Base-by-base conservation (phyloP, 1,140 invertebrate species). In the Drosophila navojoa region DNA sequence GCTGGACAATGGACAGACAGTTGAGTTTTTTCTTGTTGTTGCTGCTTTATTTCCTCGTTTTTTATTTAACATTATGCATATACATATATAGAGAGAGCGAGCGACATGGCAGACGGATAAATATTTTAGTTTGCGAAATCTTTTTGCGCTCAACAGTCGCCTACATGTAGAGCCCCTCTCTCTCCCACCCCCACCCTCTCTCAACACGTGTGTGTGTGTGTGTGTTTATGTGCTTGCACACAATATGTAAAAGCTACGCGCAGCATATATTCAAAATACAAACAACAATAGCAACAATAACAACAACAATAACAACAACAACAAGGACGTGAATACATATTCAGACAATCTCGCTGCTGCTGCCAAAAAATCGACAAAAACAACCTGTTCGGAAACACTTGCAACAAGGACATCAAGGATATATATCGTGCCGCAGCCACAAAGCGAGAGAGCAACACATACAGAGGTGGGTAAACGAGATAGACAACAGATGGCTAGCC, bases 381-480 rank as follows among this genome's bases (percentile, higher is more conserved):
- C 89, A 90, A 90, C 89, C 89, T 90, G 89, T 91, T 90, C 84
- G 84, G 85, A 89, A 90, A 90, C 89, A 90, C 89, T 90, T 90
- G 89, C 89, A 90, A 70, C 81, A 90, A 90, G 84, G 84, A 87
- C 67, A 80, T 87, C 84, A 87, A 77, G 58, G 59, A 64, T 64
- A 70, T 63, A 74, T 70, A 60, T 67, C 25, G 29, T 58, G 70
- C 38, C 40, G 42, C 55, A 35, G 47, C 32, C 40, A 53, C 47
- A 58, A 29, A 49, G n/a, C 19, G 42, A 49, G 52, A 38, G 68
- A 27, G 54, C 57, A 32, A 69, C 16, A 68, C 16, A 59, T 59
- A 49, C 27, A 49, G 59, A 62, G 59, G 59, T 76, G 71, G 61
- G 67, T 44, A 63, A 66, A 64, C 61, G 61, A 72, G 69, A 64